Evolutionary conservation across 2,888 invertebrate genomes (phyloP).

Genomic region (Heliconius charithonia): DNA sequence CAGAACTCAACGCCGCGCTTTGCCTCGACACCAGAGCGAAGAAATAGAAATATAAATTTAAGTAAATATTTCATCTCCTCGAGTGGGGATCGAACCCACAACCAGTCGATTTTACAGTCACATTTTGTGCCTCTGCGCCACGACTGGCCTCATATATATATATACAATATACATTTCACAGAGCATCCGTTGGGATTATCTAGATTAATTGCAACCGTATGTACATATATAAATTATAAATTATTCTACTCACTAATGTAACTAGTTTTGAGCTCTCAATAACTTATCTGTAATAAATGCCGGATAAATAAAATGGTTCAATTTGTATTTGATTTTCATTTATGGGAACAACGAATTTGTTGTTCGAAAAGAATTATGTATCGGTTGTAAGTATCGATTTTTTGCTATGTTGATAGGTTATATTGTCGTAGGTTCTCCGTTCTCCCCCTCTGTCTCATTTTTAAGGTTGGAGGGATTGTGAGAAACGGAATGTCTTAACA

Average conservation of each 20-base stretch:
- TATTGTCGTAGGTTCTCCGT: no score
- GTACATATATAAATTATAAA: slow-evolving; percentile 38
- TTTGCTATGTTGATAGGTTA: no score
- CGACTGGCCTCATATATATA: slow-evolving; percentile 39
- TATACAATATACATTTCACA: slow-evolving; percentile 29
- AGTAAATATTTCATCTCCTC: no score
- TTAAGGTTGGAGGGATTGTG: no score
- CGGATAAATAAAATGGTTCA: not conserved
- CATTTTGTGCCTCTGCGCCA: no score
- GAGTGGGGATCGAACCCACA: no score
- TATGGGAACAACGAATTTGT: not conserved
- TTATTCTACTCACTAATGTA: slow-evolving; percentile 33
- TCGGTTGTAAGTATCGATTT: not conserved
- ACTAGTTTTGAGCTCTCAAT: slow-evolving; percentile 33
- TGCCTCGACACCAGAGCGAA: no score
- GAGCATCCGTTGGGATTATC: slow-evolving; percentile 41
- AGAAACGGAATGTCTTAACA: no score
- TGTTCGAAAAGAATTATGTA: not conserved
- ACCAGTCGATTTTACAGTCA: no score
- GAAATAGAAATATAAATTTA: no score
- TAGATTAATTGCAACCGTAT: slow-evolving; percentile 40
- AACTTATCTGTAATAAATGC: slow-evolving; percentile 17
- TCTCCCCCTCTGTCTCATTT: no score
- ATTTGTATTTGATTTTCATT: not conserved
- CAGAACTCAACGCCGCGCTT: no score